Evolutionary conservation across 2,888 invertebrate genomes (phyloP), one percentile per base, ranked within the genome.

Genomic region (Limnephilus auricula): DNA sequence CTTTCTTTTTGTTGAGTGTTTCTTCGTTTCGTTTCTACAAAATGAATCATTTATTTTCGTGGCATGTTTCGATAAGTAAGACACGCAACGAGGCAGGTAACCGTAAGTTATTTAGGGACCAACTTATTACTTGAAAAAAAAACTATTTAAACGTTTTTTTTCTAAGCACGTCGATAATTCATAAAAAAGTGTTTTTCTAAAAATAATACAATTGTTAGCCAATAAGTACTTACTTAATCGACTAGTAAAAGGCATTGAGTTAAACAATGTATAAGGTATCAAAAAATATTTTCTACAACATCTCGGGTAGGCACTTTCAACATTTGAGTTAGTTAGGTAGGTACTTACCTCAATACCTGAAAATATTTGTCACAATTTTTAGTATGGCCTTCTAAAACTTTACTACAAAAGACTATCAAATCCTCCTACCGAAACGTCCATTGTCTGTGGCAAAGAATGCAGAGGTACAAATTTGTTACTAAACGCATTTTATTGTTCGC

Each of bases 401-500:
- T 15, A 18, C 30, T 18, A 32, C 13, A 80, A 32, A 32, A 80
- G 6, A 32, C 6, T 32, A 31, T 80, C 80, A 80, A 80, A 80
- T 80, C 30, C 18, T 84, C 25, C 40, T 37, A 34, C n/a, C 78
- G 15, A 65, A 50, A 65, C 30, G 15, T 32, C 87, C n/a, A 87
- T 87, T 87, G 87, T 87, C 32, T 86, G 50, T 32, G 32, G 2
- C 13, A 18, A 32, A 87, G 65, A 30, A 87, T 87, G 65, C 15
- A 31, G 40, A 40, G 31, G 87, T 25, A 25, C 25, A 34, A 50
- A 34, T 45, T 15, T 45, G 15, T 87, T 32, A 65, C 87, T 78
- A 87, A 65, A 84, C 37, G 12, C n/a, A 32, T 50, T 87, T 50
- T 87, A 87, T 87, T 87, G 87, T 87, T 87, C 12, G 32, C 30